Evolutionary conservation across 2,888 invertebrate species (phyloP).

Genomic region (Beris morrisii): DNA sequence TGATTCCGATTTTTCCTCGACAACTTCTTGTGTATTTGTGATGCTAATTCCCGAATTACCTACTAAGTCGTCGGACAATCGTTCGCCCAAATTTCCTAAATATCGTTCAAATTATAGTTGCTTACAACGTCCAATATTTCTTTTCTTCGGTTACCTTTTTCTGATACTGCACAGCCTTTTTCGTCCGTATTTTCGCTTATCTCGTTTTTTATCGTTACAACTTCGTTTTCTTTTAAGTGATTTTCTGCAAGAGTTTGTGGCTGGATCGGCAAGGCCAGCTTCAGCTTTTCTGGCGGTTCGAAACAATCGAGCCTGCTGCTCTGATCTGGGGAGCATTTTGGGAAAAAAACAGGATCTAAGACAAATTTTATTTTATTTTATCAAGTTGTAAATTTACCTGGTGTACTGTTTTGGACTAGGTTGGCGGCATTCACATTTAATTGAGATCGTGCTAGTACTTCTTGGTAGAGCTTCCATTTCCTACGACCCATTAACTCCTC

Average conservation of each 20-base stretch:
- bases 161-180: constrained; percentile 26
- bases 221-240: constrained; percentile 38
- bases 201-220: constrained; percentile 39
- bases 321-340: constrained; percentile 27
- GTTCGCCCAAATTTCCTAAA: constrained; percentile 27
- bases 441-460: constrained; percentile 64
- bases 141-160: constrained; percentile 16
- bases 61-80: constrained; percentile 24
- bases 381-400: constrained; percentile 35
- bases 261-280: constrained; percentile 28
- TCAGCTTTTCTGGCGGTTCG: constrained; percentile 33
- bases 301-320: constrained; percentile 36
- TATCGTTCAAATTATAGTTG: not conserved
- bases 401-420: constrained; percentile 41
- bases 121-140: too few relatives aligned
- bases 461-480: constrained; percentile 94
- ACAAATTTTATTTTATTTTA: not conserved
- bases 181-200: constrained; percentile 37
- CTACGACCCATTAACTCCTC: constrained; percentile 96
- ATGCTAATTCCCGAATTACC: constrained; percentile 36
- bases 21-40: constrained; percentile 24
- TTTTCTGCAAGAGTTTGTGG: constrained; percentile 36
- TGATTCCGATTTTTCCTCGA: constrained; percentile 33
- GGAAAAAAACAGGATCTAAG: not conserved
- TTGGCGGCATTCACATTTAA: constrained; percentile 46